phyloP scores from a whole-genome alignment of 2,888 invertebrate genomes.

The Lapara coniferarum region DNA sequence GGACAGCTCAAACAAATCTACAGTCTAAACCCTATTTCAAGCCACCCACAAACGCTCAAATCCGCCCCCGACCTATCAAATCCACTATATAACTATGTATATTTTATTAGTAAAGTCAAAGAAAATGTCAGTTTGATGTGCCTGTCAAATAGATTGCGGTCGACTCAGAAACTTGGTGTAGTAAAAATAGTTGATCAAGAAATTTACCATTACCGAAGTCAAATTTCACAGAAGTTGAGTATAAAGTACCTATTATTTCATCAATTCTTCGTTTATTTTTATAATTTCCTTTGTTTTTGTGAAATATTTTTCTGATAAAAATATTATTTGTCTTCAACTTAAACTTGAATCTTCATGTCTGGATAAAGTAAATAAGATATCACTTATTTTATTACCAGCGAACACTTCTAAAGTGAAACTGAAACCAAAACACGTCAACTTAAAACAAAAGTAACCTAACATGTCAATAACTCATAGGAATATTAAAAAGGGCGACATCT shows the following conservation, averaged over 20 bases:
- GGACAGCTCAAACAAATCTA: background rate
- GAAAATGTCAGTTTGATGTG: conserved; percentile 62
- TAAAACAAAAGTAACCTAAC: conserved; percentile 6
- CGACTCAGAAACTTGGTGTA: conserved; percentile 43
- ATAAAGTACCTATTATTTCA: background rate
- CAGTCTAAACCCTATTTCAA: background rate
- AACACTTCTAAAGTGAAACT: background rate
- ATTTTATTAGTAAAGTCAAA: conserved; percentile 51
- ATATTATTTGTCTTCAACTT: too few relatives aligned
- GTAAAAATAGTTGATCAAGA: conserved; percentile 49
- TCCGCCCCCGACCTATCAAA: conserved; percentile 6
- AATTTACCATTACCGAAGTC: conserved; percentile 29
- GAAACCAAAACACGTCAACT: background rate
- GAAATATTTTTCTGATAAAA: background rate
- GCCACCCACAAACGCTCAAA: background rate
- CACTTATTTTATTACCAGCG: background rate
- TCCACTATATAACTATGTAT: conserved; percentile 50
- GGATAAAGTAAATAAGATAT: background rate
- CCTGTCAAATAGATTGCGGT: conserved; percentile 68
- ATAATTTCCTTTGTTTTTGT: background rate
- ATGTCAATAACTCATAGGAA: conserved; percentile 43
- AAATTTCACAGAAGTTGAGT: background rate
- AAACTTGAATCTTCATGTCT: background rate
- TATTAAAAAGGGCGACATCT: conserved; percentile 16
- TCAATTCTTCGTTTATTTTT: background rate